Conservation (phyloP, 2,797 vertebrate genomes). For the Natrix natrix region DNA sequence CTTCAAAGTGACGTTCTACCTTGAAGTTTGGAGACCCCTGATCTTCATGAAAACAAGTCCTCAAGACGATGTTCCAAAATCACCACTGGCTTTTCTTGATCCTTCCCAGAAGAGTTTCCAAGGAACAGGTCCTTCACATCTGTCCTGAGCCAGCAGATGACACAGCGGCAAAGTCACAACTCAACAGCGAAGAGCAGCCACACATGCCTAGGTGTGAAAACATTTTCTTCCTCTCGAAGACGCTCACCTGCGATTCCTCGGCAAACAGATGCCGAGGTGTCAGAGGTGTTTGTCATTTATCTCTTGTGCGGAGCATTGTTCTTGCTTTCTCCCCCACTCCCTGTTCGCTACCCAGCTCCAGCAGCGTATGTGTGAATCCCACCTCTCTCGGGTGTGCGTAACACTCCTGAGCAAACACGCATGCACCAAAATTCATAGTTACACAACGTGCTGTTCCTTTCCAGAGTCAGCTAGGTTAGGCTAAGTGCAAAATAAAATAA, state of each 20-base stretch:
- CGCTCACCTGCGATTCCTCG: neutral
- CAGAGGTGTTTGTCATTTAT: neutral
- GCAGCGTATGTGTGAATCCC: neutral
- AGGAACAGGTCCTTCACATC: neutral
- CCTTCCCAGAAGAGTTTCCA: neutral
- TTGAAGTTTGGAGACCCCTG: no score
- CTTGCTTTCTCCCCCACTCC: neutral
- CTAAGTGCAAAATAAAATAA: neutral
- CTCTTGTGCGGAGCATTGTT: neutral
- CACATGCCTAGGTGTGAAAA: neutral
- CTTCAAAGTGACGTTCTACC: no score
- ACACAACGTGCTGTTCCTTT: neutral
- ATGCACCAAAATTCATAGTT: neutral
- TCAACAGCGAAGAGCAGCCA: neutral
- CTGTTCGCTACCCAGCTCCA: neutral
- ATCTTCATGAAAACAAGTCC: no score
- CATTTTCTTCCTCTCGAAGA: neutral
- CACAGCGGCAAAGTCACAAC: neutral
- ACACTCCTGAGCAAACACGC: neutral
- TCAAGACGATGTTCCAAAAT: neutral
- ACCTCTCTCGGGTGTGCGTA: neutral
- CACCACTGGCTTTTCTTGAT: neutral
- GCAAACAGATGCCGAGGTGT: neutral
- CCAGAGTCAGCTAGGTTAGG: neutral
- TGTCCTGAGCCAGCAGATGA: neutral